Evolutionary conservation across 2,797 vertebrate species (phyloP).

Genomic region (Malacoraja senta): DNA sequence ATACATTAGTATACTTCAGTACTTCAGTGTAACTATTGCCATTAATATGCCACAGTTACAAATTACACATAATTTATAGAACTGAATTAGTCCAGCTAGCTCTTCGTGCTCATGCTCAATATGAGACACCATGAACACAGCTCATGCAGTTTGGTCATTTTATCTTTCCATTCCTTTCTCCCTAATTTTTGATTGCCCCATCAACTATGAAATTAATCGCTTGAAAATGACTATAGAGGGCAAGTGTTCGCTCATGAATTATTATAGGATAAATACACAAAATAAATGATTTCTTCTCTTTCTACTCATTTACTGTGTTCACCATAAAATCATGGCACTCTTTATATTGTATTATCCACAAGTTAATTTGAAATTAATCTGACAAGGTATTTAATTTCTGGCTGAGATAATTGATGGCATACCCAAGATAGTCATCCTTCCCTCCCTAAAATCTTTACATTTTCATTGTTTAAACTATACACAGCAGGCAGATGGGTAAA

Average conservation of each 20-base stretch:
- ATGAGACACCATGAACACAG: no score
- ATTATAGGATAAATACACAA: not conserved
- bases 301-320: not conserved
- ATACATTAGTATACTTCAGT: not conserved
- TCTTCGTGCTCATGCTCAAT: not conserved
- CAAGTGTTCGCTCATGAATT: not conserved
- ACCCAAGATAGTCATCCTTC: not conserved
- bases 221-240: not conserved
- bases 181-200: not conserved
- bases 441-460: not conserved
- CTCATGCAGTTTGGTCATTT: not conserved
- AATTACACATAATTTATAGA: not conserved
- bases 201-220: not conserved
- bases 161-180: not conserved
- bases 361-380: not conserved
- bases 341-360: not conserved
- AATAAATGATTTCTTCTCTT: not conserved
- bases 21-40: no score
- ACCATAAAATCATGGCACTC: not conserved
- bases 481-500: not conserved
- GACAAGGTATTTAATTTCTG: not conserved
- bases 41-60: not conserved
- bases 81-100: not conserved
- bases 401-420: not conserved
- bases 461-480: not conserved